Conservation (phyloP, 2,888 invertebrate genomes). For the Cheilosia variabilis region DNA sequence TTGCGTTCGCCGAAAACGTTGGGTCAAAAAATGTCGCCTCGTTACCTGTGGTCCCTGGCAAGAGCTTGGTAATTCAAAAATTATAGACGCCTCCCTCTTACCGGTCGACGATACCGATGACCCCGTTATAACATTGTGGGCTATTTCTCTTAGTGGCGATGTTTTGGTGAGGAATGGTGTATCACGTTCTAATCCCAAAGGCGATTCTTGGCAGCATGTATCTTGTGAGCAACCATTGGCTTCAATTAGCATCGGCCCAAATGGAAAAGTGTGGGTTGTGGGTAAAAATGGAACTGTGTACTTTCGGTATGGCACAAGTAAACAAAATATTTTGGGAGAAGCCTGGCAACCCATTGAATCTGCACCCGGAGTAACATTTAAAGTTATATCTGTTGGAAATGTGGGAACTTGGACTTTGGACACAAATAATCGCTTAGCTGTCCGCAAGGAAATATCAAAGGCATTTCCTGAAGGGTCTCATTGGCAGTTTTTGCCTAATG, state of each 20-base stretch:
- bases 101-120: conserved; percentile 84
- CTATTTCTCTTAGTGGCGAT: conserved; percentile 93
- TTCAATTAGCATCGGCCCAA: conserved; percentile 88
- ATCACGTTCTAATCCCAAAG: conserved; percentile 88
- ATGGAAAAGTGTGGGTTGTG: conserved; percentile 91
- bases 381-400: conserved; percentile 89
- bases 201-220: conserved; percentile 85
- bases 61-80: conserved; percentile 92
- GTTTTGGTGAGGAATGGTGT: conserved; percentile 93
- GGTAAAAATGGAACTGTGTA: conserved; percentile 93
- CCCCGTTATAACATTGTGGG: conserved; percentile 89
- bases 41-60: conserved; percentile 95
- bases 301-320: conserved; percentile 90
- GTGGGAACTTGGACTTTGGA: conserved; percentile 93
- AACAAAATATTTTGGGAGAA: conserved; percentile 87
- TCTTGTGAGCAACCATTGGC: conserved; percentile 91
- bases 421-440: conserved; percentile 88
- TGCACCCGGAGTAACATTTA: conserved; percentile 87
- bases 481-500: conserved; percentile 89
- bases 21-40: conserved; percentile 93
- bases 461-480: conserved; percentile 92
- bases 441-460: conserved; percentile 90
- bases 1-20: conserved; percentile 92
- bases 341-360: conserved; percentile 93
- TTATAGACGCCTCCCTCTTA: conserved; percentile 91